Conservation (phyloP, 1,140 invertebrate species). For the Thalassaphorura encarpata region DNA sequence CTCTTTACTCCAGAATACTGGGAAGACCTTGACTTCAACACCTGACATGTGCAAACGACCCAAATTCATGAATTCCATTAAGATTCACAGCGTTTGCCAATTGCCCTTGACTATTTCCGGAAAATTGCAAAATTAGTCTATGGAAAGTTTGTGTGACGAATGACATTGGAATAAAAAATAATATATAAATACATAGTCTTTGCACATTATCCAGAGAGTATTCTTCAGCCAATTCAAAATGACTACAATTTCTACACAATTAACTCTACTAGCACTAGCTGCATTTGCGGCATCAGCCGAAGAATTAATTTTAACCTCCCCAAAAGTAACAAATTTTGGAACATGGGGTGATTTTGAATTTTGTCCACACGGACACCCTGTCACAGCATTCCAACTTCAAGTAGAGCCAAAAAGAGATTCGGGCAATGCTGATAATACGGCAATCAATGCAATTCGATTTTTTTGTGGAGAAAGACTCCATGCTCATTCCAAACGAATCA, state of each 20-base stretch:
- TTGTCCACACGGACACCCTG: neutral
- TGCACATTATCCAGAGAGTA: neutral
- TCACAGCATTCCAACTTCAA: slow-evolving; percentile 20
- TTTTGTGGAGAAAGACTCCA: slow-evolving; percentile 8
- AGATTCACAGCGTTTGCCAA: too few relatives aligned
- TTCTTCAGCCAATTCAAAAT: neutral
- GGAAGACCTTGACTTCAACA: too few relatives aligned
- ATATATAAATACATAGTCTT: too few relatives aligned
- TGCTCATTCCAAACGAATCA: neutral
- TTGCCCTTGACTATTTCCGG: too few relatives aligned
- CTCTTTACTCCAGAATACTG: too few relatives aligned
- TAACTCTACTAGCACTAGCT: too few relatives aligned
- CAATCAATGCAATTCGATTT: slow-evolving; percentile 21
- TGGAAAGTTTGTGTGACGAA: too few relatives aligned
- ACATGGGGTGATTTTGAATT: slow-evolving; percentile 14
- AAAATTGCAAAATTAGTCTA: too few relatives aligned
- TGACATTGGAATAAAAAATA: too few relatives aligned
- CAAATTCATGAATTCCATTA: too few relatives aligned
- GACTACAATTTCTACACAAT: neutral
- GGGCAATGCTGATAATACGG: slow-evolving; percentile 13
- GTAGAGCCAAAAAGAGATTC: slow-evolving; percentile 8
- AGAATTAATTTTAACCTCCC: slow-evolving; percentile 5
- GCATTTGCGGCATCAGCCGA: neutral
- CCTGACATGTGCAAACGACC: too few relatives aligned
- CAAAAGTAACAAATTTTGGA: slow-evolving; percentile 11